Evolutionary conservation across 2,888 invertebrate species (phyloP).

Genomic region (Adelognathus sp.): DNA sequence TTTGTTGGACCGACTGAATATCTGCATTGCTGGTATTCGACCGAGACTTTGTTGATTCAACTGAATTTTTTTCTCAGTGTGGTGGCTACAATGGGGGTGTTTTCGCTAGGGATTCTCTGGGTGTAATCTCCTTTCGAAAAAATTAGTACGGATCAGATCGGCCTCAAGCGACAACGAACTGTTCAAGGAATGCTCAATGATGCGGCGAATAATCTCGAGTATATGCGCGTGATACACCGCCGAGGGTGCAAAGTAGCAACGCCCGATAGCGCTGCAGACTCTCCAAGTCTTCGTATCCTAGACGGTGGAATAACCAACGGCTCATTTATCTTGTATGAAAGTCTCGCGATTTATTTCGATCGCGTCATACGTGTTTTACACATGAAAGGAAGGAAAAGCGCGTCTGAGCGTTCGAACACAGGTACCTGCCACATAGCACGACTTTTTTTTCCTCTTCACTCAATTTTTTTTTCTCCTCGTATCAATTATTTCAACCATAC

Average conservation of each 20-base stretch:
- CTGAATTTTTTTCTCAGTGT: too few species aligned
- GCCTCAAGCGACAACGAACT: neutral
- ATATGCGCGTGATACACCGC: neutral
- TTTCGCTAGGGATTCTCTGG: neutral
- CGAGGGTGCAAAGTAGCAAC: neutral
- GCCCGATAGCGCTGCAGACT: neutral
- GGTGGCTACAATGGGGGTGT: neutral
- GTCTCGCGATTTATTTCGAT: neutral
- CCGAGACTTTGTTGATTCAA: too few species aligned
- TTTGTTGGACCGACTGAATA: too few species aligned
- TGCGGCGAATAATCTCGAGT: neutral
- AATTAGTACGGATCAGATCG: too few species aligned
- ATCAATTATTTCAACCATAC: neutral
- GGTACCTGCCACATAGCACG: constrained; percentile 54
- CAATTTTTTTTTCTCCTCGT: neutral
- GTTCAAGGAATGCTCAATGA: neutral
- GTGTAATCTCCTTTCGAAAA: too few species aligned
- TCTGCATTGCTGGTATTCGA: too few species aligned
- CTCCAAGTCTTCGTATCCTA: neutral
- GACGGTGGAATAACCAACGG: neutral
- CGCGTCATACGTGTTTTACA: neutral
- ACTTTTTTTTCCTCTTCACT: constrained; percentile 7
- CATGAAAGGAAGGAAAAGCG: neutral
- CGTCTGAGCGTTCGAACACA: constrained; percentile 28
- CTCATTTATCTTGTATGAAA: neutral